These are phyloP conservation scores for Ischnus inquisitorius DNA, from an alignment of 2,888 invertebrate genomes.

Conservation along the genomic window DNA sequence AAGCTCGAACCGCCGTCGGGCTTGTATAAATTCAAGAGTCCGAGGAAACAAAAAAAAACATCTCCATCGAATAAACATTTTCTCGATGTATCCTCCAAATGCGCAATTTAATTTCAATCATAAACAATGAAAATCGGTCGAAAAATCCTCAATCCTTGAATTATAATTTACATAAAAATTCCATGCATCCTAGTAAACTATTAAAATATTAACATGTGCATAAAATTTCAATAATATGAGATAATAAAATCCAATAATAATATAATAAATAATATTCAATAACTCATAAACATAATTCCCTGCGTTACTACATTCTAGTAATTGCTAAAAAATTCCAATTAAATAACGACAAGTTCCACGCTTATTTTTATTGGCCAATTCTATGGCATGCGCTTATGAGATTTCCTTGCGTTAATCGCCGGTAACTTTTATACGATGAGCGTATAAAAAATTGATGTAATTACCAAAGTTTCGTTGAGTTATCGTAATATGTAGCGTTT, in stretches of 20 bases:
- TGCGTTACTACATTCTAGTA: no score
- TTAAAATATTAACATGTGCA: no score
- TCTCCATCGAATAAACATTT: neutral
- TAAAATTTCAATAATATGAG: no score
- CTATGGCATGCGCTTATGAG: constrained; percentile 8
- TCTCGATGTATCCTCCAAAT: neutral
- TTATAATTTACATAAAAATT: no score
- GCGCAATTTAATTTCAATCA: neutral
- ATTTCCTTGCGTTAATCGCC: constrained; percentile 5
- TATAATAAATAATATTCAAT: no score
- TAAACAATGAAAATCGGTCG: no score
- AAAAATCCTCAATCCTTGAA: no score
- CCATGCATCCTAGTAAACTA: no score
- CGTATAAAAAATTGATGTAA: constrained; percentile 17
- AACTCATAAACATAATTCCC: no score
- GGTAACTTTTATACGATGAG: neutral
- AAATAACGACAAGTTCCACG: neutral
- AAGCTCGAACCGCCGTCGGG: neutral
- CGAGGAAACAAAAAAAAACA: no score
- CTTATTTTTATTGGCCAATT: neutral
- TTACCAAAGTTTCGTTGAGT: constrained; percentile 45
- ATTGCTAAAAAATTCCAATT: no score
- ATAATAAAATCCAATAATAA: no score
- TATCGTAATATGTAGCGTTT: constrained; percentile 42
- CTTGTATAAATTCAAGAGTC: neutral